Conservation (phyloP, 2,797 vertebrate species). For the Microtus californicus region DNA sequence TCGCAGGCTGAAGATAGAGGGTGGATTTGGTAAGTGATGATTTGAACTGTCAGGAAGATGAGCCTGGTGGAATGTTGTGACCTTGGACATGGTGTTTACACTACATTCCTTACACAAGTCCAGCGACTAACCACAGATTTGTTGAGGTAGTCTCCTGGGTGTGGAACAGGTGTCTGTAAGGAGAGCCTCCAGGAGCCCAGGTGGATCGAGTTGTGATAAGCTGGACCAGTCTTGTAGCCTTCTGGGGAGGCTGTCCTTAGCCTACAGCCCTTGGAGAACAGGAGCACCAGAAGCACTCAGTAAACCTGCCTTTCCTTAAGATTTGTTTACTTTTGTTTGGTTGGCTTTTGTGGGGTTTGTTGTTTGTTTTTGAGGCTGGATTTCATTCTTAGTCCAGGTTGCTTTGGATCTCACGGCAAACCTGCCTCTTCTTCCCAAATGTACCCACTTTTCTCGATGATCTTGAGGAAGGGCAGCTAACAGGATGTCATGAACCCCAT, state of each 20-base stretch:
- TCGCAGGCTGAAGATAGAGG: not conserved
- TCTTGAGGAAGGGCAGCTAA: not conserved
- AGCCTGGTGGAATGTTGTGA: constrained; percentile 8
- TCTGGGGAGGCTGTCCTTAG: not conserved
- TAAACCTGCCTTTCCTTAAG: constrained; percentile 6
- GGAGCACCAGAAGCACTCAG: not conserved
- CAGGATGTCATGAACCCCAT: not conserved
- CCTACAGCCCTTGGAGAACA: not conserved
- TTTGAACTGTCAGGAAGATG: constrained; percentile 57
- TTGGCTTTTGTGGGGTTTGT: not conserved
- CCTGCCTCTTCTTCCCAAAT: not conserved
- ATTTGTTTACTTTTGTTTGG: not conserved
- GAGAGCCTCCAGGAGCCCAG: not conserved
- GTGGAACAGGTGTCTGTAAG: constrained; percentile 32
- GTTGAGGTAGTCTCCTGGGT: constrained; percentile 23
- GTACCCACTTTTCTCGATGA: not conserved
- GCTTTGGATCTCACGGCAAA: too few species aligned
- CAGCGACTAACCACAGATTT: constrained; percentile 56
- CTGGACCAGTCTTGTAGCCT: not conserved
- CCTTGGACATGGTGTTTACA: not conserved
- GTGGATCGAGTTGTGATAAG: constrained; percentile 26
- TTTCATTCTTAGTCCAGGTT: not conserved
- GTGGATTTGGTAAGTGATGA: not conserved
- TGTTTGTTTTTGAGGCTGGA: not conserved
- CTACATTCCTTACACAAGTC: constrained; percentile 17